These are phyloP conservation scores for Rhopalosiphum nymphaeae DNA, from an alignment of 2,888 invertebrate genomes.

Conservation along the genomic window DNA sequence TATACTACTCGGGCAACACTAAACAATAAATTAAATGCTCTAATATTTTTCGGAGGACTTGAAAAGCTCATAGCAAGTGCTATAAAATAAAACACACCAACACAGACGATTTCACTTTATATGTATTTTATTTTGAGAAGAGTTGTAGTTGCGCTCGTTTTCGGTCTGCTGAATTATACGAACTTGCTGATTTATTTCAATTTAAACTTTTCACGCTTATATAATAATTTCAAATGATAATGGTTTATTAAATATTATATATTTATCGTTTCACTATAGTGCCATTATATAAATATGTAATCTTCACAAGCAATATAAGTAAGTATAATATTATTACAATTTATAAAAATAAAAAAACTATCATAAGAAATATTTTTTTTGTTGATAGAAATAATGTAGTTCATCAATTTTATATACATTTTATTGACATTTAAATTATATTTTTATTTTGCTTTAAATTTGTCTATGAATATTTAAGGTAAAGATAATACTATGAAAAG, in stretches of 20 bases:
- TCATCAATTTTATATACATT: neutral
- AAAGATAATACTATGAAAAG: neutral
- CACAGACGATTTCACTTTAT: neutral
- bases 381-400: neutral
- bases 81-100: constrained; percentile 3
- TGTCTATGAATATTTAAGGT: neutral
- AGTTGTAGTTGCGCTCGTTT: neutral
- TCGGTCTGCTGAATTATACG: constrained; percentile 5
- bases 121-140: neutral
- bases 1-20: neutral
- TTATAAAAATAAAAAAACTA: neutral
- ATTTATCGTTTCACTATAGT: neutral
- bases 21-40: constrained; percentile 9
- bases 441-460: neutral
- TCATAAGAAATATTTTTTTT: neutral
- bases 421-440: neutral
- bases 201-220: neutral
- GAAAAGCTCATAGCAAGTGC: neutral
- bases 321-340: neutral
- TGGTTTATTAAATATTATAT: neutral
- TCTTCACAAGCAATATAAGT: neutral
- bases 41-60: constrained; percentile 1
- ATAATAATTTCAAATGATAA: neutral
- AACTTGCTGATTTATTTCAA: constrained; percentile 13
- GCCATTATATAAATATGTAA: neutral